Base-by-base conservation (phyloP, 2,888 invertebrate genomes). In the Cepaea hortensis region DNA sequence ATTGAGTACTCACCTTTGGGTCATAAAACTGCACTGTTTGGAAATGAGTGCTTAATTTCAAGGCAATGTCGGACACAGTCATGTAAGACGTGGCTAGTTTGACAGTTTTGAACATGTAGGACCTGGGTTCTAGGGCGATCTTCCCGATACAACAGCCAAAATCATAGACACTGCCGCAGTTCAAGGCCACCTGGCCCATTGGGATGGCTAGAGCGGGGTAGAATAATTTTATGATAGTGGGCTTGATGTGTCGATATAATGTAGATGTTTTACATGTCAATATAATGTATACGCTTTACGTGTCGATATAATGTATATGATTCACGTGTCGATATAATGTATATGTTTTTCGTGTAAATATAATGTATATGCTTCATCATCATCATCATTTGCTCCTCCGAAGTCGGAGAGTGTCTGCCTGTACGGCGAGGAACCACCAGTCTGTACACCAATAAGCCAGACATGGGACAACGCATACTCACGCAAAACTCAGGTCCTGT, bases 161-260 rank as follows among this genome's bases (percentile, higher is more conserved):
- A 9, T 80, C 80, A 20, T 48, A 35, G 61, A 80, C 70, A 55
- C 75, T 84, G 9, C 81, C 72, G 50, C 75, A 83, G 83, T 83
- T 82, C 4, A 86, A 70, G 23, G 68, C 55, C 3, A 23, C 18
- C 50, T 70, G 20, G 3, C 62, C 85, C 85, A 85, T 81, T 7
- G 85, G 85, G 5, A 85, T 48, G 3, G 85, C 81, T 81, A 35
- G 7, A 46, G 62, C 35, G 6, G 20, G 62, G 35, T 23, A 23
- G 18, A 15, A 46, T 7, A 23, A 46, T n/a, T n/a, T 3, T 35
- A 9, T 35, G 62, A 6, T 77, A 23, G 61, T 55, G 15, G 55
- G 23, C 23, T 15, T 15, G 13, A 61, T 13, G 11, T 13, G 4
- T 61, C 61, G 23, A 80, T 9, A 11, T 11, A 9, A 55, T 55